These are phyloP conservation scores for Neoniphon sammara DNA, from an alignment of 2,797 vertebrate species.

Conservation along the genomic window DNA sequence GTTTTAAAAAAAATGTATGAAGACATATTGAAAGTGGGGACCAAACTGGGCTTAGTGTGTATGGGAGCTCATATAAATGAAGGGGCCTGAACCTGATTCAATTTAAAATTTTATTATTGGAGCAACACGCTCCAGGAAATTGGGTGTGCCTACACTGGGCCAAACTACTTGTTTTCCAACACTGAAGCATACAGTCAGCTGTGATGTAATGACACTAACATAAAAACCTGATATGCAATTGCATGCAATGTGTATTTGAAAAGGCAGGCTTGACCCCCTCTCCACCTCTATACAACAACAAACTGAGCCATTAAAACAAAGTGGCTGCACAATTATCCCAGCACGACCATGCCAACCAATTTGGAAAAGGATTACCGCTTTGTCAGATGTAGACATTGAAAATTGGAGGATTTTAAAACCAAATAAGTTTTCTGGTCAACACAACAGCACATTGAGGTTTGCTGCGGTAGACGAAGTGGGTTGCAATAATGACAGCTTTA, in stretches of 20 bases:
- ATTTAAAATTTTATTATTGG: slow-evolving; percentile 44
- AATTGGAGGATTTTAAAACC: slow-evolving; percentile 59
- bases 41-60: background rate
- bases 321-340: slow-evolving; percentile 71
- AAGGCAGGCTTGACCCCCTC: slow-evolving; percentile 30
- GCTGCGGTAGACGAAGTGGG: slow-evolving; percentile 55
- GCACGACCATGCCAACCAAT: slow-evolving; percentile 56
- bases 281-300: slow-evolving; percentile 55
- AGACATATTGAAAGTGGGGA: background rate
- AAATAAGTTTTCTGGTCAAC: slow-evolving; percentile 60
- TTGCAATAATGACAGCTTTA: slow-evolving; percentile 54
- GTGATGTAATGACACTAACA: slow-evolving; percentile 56
- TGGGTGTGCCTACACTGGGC: slow-evolving; percentile 39
- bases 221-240: slow-evolving; percentile 64
- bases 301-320: slow-evolving; percentile 66
- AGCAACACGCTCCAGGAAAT: slow-evolving; percentile 51
- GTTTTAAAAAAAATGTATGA: background rate
- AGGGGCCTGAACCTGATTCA: slow-evolving; percentile 36
- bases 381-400: slow-evolving; percentile 54
- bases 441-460: slow-evolving; percentile 62
- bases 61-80: slow-evolving; percentile 12
- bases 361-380: slow-evolving; percentile 58
- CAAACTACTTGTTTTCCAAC: slow-evolving; percentile 60
- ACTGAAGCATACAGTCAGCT: slow-evolving; percentile 39
- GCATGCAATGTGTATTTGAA: slow-evolving; percentile 36